These are phyloP conservation scores for Halcyon smyrnensis DNA, from an alignment of 2,797 vertebrate genomes.

Conservation along the genomic window DNA sequence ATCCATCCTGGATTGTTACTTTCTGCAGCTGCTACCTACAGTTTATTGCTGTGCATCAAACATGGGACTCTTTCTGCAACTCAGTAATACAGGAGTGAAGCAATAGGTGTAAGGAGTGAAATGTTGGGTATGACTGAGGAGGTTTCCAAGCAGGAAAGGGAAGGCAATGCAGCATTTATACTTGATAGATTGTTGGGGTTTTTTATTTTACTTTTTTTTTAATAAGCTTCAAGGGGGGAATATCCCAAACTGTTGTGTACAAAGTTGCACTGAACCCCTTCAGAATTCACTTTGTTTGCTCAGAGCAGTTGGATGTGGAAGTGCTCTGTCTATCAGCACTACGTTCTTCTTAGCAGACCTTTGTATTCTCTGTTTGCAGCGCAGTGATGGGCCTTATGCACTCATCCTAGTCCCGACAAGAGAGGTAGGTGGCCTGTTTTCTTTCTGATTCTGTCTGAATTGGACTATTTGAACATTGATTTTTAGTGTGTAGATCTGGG, in stretches of 20 bases:
- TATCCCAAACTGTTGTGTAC: background rate
- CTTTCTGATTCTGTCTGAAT: background rate
- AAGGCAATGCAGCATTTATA: background rate
- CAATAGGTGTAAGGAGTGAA: background rate
- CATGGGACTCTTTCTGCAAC: background rate
- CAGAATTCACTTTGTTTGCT: background rate
- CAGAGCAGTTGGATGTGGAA: background rate
- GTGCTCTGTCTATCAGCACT: background rate
- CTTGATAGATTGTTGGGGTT: too few species aligned
- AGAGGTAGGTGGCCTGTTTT: conserved; percentile 71
- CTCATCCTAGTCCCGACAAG: conserved; percentile 89
- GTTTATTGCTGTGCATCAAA: background rate
- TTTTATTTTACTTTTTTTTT: too few species aligned
- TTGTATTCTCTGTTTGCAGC: conserved; percentile 70
- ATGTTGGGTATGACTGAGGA: background rate
- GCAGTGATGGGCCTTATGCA: conserved; percentile 90
- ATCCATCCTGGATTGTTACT: background rate
- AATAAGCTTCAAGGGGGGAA: background rate
- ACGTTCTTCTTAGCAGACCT: background rate
- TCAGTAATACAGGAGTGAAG: background rate
- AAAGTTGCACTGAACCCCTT: background rate
- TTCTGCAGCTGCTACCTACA: background rate
- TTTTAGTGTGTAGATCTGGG: background rate
- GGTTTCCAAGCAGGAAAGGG: background rate
- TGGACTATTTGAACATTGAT: too few species aligned